Conservation (phyloP, 2,797 vertebrate genomes). For the Enteromius radiatus region DNA sequence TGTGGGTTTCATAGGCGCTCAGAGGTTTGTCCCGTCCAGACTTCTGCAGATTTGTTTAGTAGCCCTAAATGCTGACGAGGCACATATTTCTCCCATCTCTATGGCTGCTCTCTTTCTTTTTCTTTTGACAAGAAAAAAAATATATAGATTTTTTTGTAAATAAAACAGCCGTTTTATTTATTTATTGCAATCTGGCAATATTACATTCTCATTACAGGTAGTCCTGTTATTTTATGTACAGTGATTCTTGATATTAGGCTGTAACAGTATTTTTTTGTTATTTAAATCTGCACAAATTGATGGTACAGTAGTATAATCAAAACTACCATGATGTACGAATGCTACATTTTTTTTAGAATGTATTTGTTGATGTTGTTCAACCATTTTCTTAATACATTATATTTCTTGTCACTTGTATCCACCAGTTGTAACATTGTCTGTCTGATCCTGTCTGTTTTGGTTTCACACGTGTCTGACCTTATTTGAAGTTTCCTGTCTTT, state of each 20-base stretch:
- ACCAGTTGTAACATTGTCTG: background rate
- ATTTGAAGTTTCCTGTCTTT: no score
- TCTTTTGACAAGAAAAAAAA: background rate
- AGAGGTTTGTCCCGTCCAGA: constrained; percentile 2
- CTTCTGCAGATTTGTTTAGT: constrained; percentile 34
- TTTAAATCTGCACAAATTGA: background rate
- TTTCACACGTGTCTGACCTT: no score
- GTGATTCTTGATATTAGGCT: background rate
- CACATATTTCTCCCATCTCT: constrained; percentile 17
- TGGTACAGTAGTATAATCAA: background rate
- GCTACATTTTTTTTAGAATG: background rate
- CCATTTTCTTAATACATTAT: background rate
- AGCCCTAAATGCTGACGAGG: constrained; percentile 62
- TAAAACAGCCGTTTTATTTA: background rate
- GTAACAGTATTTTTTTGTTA: background rate
- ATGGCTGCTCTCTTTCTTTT: constrained; percentile 33
- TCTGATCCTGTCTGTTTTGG: no score
- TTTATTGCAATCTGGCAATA: background rate
- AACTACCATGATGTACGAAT: background rate
- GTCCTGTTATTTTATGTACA: background rate
- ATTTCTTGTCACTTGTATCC: background rate
- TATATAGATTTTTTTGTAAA: background rate
- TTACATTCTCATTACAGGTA: background rate
- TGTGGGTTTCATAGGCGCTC: background rate
- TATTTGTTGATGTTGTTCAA: background rate